Evolutionary conservation across 1,140 invertebrate genomes (phyloP), one percentile per base, ranked within the genome.

Genomic region (Lamellibrachia luymesi): DNA sequence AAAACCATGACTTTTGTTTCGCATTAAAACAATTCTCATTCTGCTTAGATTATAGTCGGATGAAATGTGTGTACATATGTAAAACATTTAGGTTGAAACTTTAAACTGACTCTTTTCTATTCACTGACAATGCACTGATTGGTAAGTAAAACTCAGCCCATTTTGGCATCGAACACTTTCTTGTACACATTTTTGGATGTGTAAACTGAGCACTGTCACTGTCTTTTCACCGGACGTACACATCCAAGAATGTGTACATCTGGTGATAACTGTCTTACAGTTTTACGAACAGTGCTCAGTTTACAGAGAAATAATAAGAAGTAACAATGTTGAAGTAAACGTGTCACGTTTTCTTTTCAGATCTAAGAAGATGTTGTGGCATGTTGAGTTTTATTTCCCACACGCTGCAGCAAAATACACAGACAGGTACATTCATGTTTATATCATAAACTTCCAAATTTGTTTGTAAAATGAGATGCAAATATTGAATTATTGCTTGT

Each of bases 311-410:
- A 38, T 38, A 38, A 38, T 38, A 38, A 38, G 38, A 38, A 38
- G 38, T 38, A 38, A 38, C 38, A 38, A 38, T 38, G 38, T 38
- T 38, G 38, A 38, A 38, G 49, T 50, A 50, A 4, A 91, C 27
- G 50, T 13, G 8, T 27, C 22, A 38, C 50, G 4, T 91, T 91
- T 51, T 50, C 90, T 25, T 91, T 93, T 7, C 91, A 94, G 94
- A 56, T 51, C 90, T 51, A 51, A 93, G 90, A 93, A 51, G 51
- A 93, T 94, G 49, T 51, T 92, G 7, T 94, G 94, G 94, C 49
- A 90, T 17, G 92, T 94, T 22, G 94, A 94, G 51, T 93, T 93
- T 89, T 51, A 93, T 5, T 94, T 94, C 91, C 94, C 94, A 25
- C 89, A 93, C 6, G 92, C 93, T 22, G 91, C 93, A 25, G 92